Base-by-base conservation (phyloP, 2,888 invertebrate genomes). In the Bembecia ichneumoniformis region DNA sequence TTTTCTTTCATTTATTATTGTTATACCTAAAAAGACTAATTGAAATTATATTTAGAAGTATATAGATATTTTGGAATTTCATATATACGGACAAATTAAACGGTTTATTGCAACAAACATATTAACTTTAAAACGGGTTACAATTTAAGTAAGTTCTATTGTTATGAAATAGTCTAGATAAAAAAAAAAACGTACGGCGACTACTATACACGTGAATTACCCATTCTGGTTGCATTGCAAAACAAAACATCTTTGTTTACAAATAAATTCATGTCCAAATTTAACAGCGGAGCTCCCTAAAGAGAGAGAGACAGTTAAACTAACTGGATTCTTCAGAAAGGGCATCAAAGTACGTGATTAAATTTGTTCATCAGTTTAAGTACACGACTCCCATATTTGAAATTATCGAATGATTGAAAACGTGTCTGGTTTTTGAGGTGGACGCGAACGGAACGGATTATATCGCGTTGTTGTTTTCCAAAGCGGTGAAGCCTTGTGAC, bases 221-320 rank as follows among this genome's bases (percentile, higher is more conserved):
- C 40, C 14, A 40, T 40, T 40, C 40, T 5, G 40, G 40, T 40
- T 13, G 11, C 40, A 10, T 40, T 40, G n/a, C 40, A 40, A 40
- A 40, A 40, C 14, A 40, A 28, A 40, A 40, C 40, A 40, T 14
- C 40, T 40, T 40, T 40, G 40, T 40, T 40, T 40, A 40, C 40
- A 40, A 40, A 40, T 40, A 40, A 28, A 28, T 28, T 7, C 28
- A 28, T 28, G 28, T 9, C 28, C 7, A 28, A 28, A 40, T 40
- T n/a, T 40, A 11, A n/a, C 40, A 40, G n/a, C 11, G 14, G 14
- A 40, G 5, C 40, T 47, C 58, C 62, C 60, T 53, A 65, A 67
- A 65, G 58, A 70, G 64, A 54, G 54, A 55, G 62, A 36, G 57
- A 80, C 83, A 78, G 82, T 84, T 82, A 82, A 60, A 62, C 55